Percentiles rank a stretch among this genome's conserved stretches.
Evolutionary conservation across 1,140 invertebrate genomes (phyloP).

Genomic region (Ganaspis sp.): DNA sequence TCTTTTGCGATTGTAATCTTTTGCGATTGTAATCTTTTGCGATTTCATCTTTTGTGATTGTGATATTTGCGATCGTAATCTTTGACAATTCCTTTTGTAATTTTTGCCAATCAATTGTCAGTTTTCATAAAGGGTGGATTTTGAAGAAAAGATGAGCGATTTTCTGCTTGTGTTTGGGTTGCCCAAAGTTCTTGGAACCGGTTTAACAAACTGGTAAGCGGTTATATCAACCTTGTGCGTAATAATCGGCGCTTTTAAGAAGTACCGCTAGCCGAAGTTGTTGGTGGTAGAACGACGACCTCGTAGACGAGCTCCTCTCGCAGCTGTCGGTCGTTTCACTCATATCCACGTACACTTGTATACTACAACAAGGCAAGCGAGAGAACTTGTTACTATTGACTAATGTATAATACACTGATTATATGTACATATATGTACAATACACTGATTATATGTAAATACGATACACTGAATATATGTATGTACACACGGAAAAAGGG

Average conservation of each 20-base stretch:
- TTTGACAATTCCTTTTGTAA: too few relatives aligned
- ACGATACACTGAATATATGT: too few relatives aligned
- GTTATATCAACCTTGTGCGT: conserved; percentile 33
- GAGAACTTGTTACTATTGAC: conserved; percentile 45
- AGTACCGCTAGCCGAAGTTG: conserved; percentile 60
- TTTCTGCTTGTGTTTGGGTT: background rate
- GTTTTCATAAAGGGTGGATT: too few relatives aligned
- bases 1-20: too few relatives aligned
- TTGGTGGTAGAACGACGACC: conserved; percentile 62
- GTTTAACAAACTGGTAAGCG: background rate
- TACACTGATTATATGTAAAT: too few relatives aligned
- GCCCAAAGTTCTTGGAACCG: background rate
- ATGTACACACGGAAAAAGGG: too few relatives aligned
- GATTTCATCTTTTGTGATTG: too few relatives aligned
- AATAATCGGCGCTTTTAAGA: conserved; percentile 48
- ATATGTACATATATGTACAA: too few relatives aligned
- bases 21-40: too few relatives aligned
- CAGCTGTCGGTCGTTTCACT: conserved; percentile 54
- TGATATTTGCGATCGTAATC: too few relatives aligned
- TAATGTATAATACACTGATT: background rate
- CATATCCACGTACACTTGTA: conserved; percentile 48
- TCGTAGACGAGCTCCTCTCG: conserved; percentile 48
- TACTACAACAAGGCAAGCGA: conserved; percentile 48
- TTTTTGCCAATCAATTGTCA: too few relatives aligned
- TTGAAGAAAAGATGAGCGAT: background rate